Base-by-base conservation (phyloP, 2,113 vertebrate species). In the Probosciger aterrimus region DNA sequence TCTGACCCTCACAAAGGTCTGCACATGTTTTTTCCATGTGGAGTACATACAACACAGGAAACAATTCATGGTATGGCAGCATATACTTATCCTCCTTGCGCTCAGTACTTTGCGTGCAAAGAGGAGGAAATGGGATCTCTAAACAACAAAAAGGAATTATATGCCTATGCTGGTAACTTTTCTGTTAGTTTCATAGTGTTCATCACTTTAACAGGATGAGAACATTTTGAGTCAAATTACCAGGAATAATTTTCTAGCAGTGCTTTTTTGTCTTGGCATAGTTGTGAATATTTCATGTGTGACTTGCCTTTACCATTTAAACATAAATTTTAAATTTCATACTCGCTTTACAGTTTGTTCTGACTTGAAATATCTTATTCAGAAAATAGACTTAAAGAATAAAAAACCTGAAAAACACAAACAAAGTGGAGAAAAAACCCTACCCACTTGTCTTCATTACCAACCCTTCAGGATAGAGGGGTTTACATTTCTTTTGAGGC, bases 301-400 rank as follows among this genome's bases (percentile, higher is more conserved):
- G 6, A 77, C 7, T 82, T 57, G 77, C 23, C 57, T 89, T 91
- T 88, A 67, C 41, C 82, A 19, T 82, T 93, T 68, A 59, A 50
- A 46, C 65, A 65, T 52, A 63, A 76, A 53, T 77, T 95, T 90
- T 90, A 91, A 94, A 82, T 65, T 90, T 93, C 63, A 90, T 80
- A 27, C 27, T 91, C 37, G 62, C 74, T 84, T 94, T 89, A 82
- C 89, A 80, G 67, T 91, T 87, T 77, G 46, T 24, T 85, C 59
- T 82, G 37, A 35, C n/a, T 86, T 79, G 70, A 91, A 92, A 73
- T 47, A 27, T 1, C 44, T n/a, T 23, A 71, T 86, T 91, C 24
- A 31, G 49, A 87, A 92, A 89, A 77, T 22, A 73, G 57, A 24
- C 69, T 83, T 55, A 55, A 65, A 64, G 80, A 64, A 74, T 67